Conservation (phyloP, 1,140 invertebrate species). For the Drosophila pruinosa region DNA sequence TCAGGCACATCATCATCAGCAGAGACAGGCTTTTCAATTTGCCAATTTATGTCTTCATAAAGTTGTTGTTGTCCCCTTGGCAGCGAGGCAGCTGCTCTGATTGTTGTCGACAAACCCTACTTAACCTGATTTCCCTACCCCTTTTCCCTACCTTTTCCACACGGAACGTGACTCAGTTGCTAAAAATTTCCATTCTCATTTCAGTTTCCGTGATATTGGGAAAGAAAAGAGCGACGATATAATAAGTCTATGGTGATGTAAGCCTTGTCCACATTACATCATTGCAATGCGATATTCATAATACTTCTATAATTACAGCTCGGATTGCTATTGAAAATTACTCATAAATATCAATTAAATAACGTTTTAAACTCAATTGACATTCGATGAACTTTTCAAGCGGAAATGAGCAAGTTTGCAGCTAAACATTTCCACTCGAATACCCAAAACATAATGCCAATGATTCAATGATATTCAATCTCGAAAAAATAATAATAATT, state of each 20-base stretch:
- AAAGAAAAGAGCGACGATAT: background rate
- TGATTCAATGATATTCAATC: conserved; percentile 70
- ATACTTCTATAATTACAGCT: background rate
- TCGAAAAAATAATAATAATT: conserved; percentile 71
- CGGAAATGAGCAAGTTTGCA: background rate
- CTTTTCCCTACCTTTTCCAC: no score
- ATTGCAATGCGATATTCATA: background rate
- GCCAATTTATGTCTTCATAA: conserved; percentile 81
- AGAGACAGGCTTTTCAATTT: conserved; percentile 68
- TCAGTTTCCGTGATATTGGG: background rate
- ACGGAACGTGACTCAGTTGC: conserved; percentile 74
- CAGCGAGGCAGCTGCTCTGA: conserved; percentile 17
- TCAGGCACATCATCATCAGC: conserved; percentile 50
- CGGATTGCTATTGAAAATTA: background rate
- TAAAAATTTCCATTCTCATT: conserved; percentile 18
- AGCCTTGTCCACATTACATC: background rate
- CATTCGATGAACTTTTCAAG: background rate
- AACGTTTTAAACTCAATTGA: background rate
- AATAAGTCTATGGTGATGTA: background rate
- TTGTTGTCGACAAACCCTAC: conserved; percentile 4
- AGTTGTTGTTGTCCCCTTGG: conserved; percentile 15
- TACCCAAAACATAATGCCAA: conserved; percentile 44
- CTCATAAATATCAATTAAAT: background rate
- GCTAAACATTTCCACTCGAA: conserved; percentile 18
- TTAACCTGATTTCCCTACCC: conserved; percentile 16